Conservation (phyloP, 2,888 invertebrate genomes). For the Parnassius smintheus region DNA sequence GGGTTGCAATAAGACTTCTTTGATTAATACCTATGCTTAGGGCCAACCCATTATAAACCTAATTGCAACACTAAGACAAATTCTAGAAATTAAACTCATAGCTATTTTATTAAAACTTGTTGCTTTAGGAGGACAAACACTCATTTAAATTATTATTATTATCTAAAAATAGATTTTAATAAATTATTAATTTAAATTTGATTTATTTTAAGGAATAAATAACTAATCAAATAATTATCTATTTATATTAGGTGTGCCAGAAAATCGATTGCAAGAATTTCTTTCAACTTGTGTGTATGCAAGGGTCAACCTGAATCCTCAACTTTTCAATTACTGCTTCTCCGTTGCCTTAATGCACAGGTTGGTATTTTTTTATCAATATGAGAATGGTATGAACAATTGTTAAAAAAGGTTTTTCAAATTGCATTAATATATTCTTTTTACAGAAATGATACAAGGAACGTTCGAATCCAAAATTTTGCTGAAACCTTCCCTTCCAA, state of each 20-base stretch:
- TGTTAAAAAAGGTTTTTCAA: background rate
- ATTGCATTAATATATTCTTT: conserved; percentile 8
- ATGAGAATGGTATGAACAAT: background rate
- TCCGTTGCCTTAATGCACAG: conserved; percentile 89
- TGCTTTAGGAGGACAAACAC: no score
- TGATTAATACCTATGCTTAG: no score
- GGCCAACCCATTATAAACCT: no score
- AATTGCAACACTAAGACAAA: no score
- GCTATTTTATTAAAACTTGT: no score
- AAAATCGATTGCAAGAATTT: conserved; percentile 81
- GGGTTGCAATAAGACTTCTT: no score
- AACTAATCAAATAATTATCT: conserved; percentile 19
- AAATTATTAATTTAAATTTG: conserved; percentile 7
- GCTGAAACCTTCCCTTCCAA: conserved; percentile 85
- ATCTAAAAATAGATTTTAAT: conserved; percentile 2
- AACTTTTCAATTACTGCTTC: conserved; percentile 89
- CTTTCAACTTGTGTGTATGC: conserved; percentile 85
- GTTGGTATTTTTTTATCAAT: conserved; percentile 36
- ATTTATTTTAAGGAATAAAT: conserved; percentile 2
- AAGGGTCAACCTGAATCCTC: conserved; percentile 88
- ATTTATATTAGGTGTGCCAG: conserved; percentile 54
- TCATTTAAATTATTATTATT: background rate
- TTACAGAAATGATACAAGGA: conserved; percentile 80
- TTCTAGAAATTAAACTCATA: no score
- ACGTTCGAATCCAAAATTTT: conserved; percentile 81